These are phyloP conservation scores for Melieria picta DNA, from an alignment of 2,888 invertebrate genomes.

Conservation along the genomic window DNA sequence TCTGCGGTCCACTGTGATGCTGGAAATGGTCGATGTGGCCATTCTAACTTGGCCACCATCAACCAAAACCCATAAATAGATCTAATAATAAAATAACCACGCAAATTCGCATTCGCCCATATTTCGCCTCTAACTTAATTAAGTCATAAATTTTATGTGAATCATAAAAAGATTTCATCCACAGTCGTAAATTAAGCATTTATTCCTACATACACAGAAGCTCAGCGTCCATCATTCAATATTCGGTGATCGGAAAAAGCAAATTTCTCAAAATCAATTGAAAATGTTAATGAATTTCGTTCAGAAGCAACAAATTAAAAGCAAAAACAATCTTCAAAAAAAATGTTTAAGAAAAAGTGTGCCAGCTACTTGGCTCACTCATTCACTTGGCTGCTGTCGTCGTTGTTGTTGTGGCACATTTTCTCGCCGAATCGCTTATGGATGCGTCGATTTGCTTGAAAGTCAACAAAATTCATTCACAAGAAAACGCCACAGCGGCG, in stretches of 20 bases:
- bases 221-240: background rate
- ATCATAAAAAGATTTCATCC: constrained; percentile 16
- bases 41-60: too few relatives aligned
- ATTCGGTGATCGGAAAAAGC: background rate
- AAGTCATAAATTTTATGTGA: constrained; percentile 34
- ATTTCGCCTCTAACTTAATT: constrained; percentile 11
- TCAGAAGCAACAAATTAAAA: constrained; percentile 25
- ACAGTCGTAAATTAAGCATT: constrained; percentile 18
- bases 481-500: constrained; percentile 16
- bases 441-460: constrained; percentile 62
- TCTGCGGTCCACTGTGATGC: too few relatives aligned
- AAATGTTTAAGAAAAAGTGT: constrained; percentile 4
- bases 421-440: constrained; percentile 57
- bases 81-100: too few relatives aligned
- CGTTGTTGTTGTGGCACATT: constrained; percentile 7
- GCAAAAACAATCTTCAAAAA: constrained; percentile 3
- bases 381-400: background rate
- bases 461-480: constrained; percentile 31
- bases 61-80: too few relatives aligned
- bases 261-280: constrained; percentile 24
- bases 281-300: constrained; percentile 23
- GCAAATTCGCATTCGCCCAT: too few relatives aligned
- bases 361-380: background rate
- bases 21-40: too few relatives aligned
- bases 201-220: constrained; percentile 20